Conservation (phyloP, 2,888 invertebrate genomes). For the Lampropteryx suffumata region DNA sequence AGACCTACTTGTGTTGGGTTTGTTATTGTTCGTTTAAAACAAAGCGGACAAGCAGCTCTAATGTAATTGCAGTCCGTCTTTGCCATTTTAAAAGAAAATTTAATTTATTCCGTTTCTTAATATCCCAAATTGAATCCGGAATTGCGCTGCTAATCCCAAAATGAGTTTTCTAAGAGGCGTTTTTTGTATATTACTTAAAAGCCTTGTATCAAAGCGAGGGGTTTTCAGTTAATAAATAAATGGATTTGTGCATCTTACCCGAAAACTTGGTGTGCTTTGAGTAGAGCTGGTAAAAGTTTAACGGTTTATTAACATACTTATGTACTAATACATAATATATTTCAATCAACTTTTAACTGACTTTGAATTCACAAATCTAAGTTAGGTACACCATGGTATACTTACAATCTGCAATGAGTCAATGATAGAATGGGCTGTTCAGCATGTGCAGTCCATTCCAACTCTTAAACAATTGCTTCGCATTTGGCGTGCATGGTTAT, state of each 20-base stretch:
- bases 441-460: too few relatives aligned
- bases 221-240: conserved; percentile 4
- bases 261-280: too few relatives aligned
- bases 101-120: conserved; percentile 14
- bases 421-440: too few relatives aligned
- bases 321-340: too few relatives aligned
- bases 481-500: too few relatives aligned
- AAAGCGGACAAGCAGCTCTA: conserved; percentile 1
- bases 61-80: conserved; percentile 12
- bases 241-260: neutral
- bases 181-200: conserved; percentile 13
- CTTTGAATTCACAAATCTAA: too few relatives aligned
- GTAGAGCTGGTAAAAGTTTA: too few relatives aligned
- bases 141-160: conserved; percentile 19
- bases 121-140: conserved; percentile 14
- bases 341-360: too few relatives aligned
- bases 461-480: too few relatives aligned
- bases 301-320: too few relatives aligned
- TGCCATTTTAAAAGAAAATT: conserved; percentile 5
- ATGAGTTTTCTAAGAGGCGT: conserved; percentile 10
- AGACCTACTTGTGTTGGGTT: neutral
- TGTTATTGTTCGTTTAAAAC: conserved; percentile 1
- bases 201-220: conserved; percentile 4
- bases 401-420: too few relatives aligned
- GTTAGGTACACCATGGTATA: too few relatives aligned